Conservation (phyloP, 1,140 invertebrate species). For the Meloidogyne floridensis region DNA sequence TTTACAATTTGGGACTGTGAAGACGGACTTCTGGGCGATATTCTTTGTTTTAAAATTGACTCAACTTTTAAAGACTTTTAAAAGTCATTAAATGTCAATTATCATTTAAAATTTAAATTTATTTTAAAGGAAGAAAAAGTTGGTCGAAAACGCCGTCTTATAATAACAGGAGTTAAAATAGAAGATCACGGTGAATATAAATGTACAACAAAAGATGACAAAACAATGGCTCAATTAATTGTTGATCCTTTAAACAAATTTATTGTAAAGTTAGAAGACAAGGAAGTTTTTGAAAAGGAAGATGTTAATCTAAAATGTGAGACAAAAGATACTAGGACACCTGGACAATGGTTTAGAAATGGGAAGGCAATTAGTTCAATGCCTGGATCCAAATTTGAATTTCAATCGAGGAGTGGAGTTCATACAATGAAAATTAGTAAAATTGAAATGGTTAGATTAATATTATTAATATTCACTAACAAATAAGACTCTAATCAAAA, state of each 20-base stretch:
- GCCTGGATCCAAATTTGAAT: slow-evolving; percentile 65
- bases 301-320: slow-evolving; percentile 61
- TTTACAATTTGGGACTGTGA: too few species aligned
- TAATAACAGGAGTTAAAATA: slow-evolving; percentile 78
- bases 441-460: slow-evolving; percentile 57
- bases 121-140: slow-evolving; percentile 47
- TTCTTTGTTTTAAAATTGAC: too few species aligned
- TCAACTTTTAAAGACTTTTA: too few species aligned
- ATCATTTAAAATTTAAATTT: background rate
- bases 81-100: too few species aligned
- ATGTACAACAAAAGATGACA: slow-evolving; percentile 72
- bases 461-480: too few species aligned
- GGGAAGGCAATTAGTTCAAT: slow-evolving; percentile 61
- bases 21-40: too few species aligned
- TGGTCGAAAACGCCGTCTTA: slow-evolving; percentile 73
- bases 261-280: slow-evolving; percentile 55
- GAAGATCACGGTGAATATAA: slow-evolving; percentile 85
- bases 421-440: slow-evolving; percentile 64
- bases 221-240: slow-evolving; percentile 65
- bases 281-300: slow-evolving; percentile 64
- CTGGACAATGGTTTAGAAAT: slow-evolving; percentile 63
- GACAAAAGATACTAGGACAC: slow-evolving; percentile 64
- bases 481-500: too few species aligned
- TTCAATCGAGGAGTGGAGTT: slow-evolving; percentile 55
- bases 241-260: slow-evolving; percentile 65